Evolutionary conservation across 1,140 invertebrate genomes (phyloP), one percentile per base, ranked within the genome.

Genomic region (Drosophila auraria): DNA sequence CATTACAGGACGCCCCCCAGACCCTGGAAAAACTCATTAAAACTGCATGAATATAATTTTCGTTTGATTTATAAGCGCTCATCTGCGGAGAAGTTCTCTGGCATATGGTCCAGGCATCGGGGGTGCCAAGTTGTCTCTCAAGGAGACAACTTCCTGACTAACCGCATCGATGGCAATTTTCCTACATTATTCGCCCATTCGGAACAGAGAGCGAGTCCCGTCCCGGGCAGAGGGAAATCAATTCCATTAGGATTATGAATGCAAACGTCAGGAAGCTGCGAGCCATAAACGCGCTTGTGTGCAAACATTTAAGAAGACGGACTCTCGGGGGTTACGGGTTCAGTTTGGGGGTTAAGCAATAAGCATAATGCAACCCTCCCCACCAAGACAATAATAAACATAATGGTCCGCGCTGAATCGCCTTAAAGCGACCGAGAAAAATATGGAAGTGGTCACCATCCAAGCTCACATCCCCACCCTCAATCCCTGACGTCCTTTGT

Each of bases 1-100:
- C 58, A 82, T 82, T 82, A 78, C 50, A 58, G 30, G 74, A 58
- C 51, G n/a, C 66, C 71, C 50, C 36, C 27, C 9, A 6, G 7
- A 23, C 15, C 51, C n/a, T 56, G 51, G 82, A 66, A 72, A 87
- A 90, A 84, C 81, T 89, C 86, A 89, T 89, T 89, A 89, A 90
- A 89, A 90, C 80, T 89, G 86, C 86, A 89, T 89, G 86, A 89
- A 90, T 90, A 90, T 86, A 90, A 89, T 89, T 84, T 89, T 90
- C 86, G 74, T 82, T 90, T 89, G 86, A 89, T 89, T 89, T 89
- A 89, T 90, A 89, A 73, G 68, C 86, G 82, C 62, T 81, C 84
- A 89, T 83, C 80, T 89, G 78, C 68, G 64, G 47, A 27, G 45
- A 74, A 71, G 49, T 38, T 73, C 51, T 57, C 72, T 65, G 84